Percentiles rank a stretch among this genome's conserved stretches.
These are phyloP conservation scores for Porites evermanni DNA, from an alignment of 92 coral and sea anemone genomes.

Conservation along the genomic window DNA sequence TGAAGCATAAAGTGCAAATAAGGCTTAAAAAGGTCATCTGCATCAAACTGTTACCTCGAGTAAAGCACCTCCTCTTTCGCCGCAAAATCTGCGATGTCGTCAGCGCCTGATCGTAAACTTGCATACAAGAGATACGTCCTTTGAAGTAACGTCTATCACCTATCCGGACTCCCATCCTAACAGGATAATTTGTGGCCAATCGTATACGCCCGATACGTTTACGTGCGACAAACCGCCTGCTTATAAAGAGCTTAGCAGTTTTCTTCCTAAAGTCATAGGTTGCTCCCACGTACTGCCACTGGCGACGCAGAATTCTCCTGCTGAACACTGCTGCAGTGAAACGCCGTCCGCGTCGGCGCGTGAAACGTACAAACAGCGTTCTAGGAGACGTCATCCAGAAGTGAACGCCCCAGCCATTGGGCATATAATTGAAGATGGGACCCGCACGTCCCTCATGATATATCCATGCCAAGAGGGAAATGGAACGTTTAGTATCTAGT, in stretches of 20 bases:
- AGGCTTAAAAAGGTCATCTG: not conserved
- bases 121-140: constrained; percentile 79
- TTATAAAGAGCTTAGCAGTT: constrained; percentile 68
- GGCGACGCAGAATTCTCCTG: constrained; percentile 32
- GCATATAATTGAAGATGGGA: constrained; percentile 77
- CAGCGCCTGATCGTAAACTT: constrained; percentile 65
- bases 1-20: no score
- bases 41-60: constrained; percentile 44
- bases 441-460: constrained; percentile 74
- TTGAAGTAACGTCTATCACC: constrained; percentile 65
- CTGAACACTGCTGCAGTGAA: constrained; percentile 47
- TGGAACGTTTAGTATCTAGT: constrained; percentile 73
- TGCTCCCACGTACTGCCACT: constrained; percentile 82
- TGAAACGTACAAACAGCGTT: constrained; percentile 75
- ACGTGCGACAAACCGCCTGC: constrained; percentile 55
- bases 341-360: constrained; percentile 40
- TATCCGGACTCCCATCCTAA: constrained; percentile 61
- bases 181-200: constrained; percentile 74
- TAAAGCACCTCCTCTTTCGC: constrained; percentile 65
- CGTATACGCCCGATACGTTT: constrained; percentile 59
- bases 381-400: constrained; percentile 68
- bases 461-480: constrained; percentile 82
- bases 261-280: constrained; percentile 66
- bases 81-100: constrained; percentile 48
- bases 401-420: constrained; percentile 80